Conservation (phyloP, 2,797 vertebrate genomes). For the Moxostoma hubbsi region DNA sequence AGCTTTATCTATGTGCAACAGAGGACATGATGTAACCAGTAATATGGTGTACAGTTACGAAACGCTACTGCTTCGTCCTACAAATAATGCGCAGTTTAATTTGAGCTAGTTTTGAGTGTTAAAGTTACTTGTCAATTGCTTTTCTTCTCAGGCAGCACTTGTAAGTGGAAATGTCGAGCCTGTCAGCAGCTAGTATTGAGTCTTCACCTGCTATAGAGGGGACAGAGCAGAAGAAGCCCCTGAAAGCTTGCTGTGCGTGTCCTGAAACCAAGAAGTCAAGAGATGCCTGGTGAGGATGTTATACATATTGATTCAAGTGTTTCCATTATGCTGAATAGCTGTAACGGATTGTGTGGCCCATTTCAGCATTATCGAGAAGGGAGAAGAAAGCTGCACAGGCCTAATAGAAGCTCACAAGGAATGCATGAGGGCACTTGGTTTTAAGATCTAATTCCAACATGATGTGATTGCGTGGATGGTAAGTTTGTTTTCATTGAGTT, state of each 20-base stretch:
- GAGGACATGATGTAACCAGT: slow-evolving; percentile 9
- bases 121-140: not conserved
- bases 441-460: slow-evolving; percentile 84
- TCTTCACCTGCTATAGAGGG: slow-evolving; percentile 57
- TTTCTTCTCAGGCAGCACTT: not conserved
- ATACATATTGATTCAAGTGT: not conserved
- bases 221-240: slow-evolving; percentile 84
- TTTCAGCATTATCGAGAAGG: slow-evolving; percentile 93
- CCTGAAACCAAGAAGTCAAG: slow-evolving; percentile 94
- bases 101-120: not conserved
- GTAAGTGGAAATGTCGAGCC: slow-evolving; percentile 75
- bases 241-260: slow-evolving; percentile 94
- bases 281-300: slow-evolving; percentile 85
- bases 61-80: not conserved
- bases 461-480: slow-evolving; percentile 60
- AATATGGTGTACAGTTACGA: not conserved
- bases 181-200: slow-evolving; percentile 79
- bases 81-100: not conserved
- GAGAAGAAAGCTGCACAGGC: slow-evolving; percentile 86
- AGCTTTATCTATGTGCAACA: not conserved
- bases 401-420: slow-evolving; percentile 97
- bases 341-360: not conserved
- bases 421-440: slow-evolving; percentile 95
- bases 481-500: slow-evolving; percentile 49
- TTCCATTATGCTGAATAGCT: no score